Base-by-base conservation (phyloP, 2,888 invertebrate species). In the Priocnemis perturbator region DNA sequence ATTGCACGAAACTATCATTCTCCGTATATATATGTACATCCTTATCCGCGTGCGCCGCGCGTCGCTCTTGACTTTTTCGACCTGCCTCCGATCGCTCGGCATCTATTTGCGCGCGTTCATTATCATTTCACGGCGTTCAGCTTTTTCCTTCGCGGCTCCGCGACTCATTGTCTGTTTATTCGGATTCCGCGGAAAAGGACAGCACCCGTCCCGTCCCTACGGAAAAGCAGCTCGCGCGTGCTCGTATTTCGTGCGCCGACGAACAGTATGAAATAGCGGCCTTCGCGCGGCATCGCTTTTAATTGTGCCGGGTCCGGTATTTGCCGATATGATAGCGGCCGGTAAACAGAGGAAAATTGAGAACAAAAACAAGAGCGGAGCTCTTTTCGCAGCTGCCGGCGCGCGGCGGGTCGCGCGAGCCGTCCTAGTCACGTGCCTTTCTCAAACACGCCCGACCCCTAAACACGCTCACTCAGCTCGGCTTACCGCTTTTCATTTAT, bases 401-500 rank as follows among this genome's bases (percentile, higher is more conserved):
- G 62, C 69, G 61, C 73, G 37, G 56, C 59, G 62, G 70, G 61
- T 72, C 59, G 65, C 64, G 60, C 67, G 69, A 77, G 77, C 74
- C 69, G 69, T 37, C 37, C 11, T 59, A 79, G 82, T 80, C 86
- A 82, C 85, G 84, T 85, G 86, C 69, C 82, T 70, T 79, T 66
- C 74, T 79, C 81, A 85, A 85, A 85, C 71, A 84, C 73, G 64
- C 45, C 62, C 76, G 61, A 69, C 77, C 77, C 76, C 80, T 77
- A 78, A 81, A 75, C 73, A 76, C 80, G 74, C 76, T 77, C 37
- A 37, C 37, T 37, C 70, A 73, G 75, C 77, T 81, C 80, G 69
- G 81, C 78, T 81, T 83, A 82, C 83, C 76, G 83, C 83, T 81
- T 85, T 84, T 85, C 82, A 82, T 82, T 85, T 81, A 77, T 71